Conservation (phyloP, 2,888 invertebrate genomes). For the Nematopogon swammerdamellus region DNA sequence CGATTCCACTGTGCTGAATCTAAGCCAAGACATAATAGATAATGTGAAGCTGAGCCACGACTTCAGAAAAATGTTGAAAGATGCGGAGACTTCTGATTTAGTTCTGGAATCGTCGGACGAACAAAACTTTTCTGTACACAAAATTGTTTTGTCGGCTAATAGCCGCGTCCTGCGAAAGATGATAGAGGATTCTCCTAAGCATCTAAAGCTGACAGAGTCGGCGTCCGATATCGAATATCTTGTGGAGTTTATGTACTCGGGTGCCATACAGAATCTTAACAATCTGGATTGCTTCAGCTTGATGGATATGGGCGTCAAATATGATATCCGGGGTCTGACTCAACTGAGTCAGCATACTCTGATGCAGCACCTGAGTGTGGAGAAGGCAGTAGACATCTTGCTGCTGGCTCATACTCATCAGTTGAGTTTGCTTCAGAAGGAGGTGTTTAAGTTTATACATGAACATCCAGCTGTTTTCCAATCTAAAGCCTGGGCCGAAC, state of each 20-base stretch:
- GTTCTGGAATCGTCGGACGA: constrained; percentile 21
- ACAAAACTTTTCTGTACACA: constrained; percentile 27
- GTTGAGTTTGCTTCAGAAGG: not conserved
- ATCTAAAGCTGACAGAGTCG: constrained; percentile 17
- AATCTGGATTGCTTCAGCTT: constrained; percentile 25
- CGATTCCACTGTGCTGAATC: constrained; percentile 18
- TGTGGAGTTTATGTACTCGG: constrained; percentile 33
- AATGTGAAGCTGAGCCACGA: constrained; percentile 29
- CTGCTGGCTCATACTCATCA: constrained; percentile 11
- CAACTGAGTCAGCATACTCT: constrained; percentile 23
- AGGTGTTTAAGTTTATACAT: constrained; percentile 29
- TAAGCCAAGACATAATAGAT: constrained; percentile 21
- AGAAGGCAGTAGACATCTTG: constrained; percentile 33
- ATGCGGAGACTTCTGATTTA: constrained; percentile 28
- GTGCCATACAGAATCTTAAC: constrained; percentile 25
- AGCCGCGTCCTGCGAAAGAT: constrained; percentile 26
- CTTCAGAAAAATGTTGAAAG: constrained; percentile 19
- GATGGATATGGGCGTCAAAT: constrained; percentile 26
- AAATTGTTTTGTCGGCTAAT: constrained; percentile 30
- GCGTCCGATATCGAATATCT: constrained; percentile 31
- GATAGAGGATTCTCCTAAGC: constrained; percentile 18
- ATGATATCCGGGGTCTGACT: constrained; percentile 23
- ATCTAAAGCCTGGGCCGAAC: constrained; percentile 28
- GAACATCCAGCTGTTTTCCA: constrained; percentile 26
- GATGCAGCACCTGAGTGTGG: constrained; percentile 22